Evolutionary conservation across 1,140 invertebrate genomes (phyloP).

Genomic region (Drosophila arizonae): DNA sequence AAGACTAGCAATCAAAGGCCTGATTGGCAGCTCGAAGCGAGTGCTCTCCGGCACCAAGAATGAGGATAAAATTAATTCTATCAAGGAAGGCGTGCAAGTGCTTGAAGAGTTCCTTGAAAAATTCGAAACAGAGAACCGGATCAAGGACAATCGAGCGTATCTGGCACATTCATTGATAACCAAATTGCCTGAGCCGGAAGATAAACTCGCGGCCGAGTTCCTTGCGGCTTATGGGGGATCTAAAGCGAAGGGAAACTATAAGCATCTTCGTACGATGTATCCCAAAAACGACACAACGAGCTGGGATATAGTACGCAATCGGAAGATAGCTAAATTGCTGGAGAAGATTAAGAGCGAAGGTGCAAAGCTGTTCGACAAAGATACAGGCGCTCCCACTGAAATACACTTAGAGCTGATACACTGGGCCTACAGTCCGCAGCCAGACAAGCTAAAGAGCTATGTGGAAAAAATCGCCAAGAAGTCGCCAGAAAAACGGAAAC

Average conservation of each 20-base stretch:
- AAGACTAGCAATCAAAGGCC: constrained; percentile 86
- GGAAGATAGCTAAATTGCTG: constrained; percentile 84
- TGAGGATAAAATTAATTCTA: constrained; percentile 87
- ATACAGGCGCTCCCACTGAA: constrained; percentile 84
- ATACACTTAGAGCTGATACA: constrained; percentile 86
- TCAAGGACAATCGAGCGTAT: constrained; percentile 86
- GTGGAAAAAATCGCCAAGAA: constrained; percentile 64
- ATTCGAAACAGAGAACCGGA: constrained; percentile 85
- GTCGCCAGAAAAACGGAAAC: constrained; percentile 70
- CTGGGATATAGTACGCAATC: constrained; percentile 87
- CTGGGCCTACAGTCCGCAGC: constrained; percentile 87
- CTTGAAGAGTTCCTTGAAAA: constrained; percentile 87
- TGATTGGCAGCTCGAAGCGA: constrained; percentile 86
- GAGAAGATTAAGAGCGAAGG: constrained; percentile 84
- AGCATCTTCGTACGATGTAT: constrained; percentile 85
- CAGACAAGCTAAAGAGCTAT: constrained; percentile 83
- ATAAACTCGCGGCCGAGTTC: constrained; percentile 71
- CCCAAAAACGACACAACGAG: constrained; percentile 84
- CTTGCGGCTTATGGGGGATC: constrained; percentile 70
- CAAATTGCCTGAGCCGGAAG: constrained; percentile 75
- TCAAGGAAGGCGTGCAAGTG: constrained; percentile 86
- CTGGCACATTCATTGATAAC: constrained; percentile 67
- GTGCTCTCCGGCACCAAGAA: constrained; percentile 87
- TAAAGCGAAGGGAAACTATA: constrained; percentile 86
- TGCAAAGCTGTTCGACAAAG: constrained; percentile 85